Evolutionary conservation across 2,113 vertebrate species (phyloP).

Genomic region (Halichoeres trimaculatus): DNA sequence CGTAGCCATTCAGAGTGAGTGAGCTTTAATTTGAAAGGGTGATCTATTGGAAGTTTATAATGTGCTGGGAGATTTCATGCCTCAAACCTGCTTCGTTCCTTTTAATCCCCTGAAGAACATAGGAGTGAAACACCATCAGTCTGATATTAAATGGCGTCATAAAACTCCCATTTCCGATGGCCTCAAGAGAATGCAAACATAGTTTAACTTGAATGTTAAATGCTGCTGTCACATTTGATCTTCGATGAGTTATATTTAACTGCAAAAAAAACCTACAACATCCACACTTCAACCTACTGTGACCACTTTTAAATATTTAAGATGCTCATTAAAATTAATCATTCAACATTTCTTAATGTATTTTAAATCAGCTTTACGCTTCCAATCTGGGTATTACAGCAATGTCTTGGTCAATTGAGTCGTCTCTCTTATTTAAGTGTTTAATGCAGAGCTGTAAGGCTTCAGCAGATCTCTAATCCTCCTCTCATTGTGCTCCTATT

Average conservation of each 20-base stretch:
- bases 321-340: too few species aligned
- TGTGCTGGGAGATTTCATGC: conserved; percentile 15
- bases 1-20: conserved; percentile 16
- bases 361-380: conserved; percentile 17
- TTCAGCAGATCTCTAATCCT: neutral
- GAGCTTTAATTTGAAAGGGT: conserved; percentile 35
- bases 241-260: too few species aligned
- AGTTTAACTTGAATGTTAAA: conserved; percentile 2
- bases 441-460: neutral
- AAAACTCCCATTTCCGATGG: conserved; percentile 36
- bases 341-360: neutral
- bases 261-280: neutral
- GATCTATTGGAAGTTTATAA: conserved; percentile 32
- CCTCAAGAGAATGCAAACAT: conserved; percentile 19
- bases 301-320: too few species aligned
- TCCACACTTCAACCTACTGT: neutral
- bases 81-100: conserved; percentile 36
- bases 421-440: neutral
- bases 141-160: conserved; percentile 33
- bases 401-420: neutral
- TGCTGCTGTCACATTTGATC: conserved; percentile 3
- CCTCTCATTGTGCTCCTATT: conserved; percentile 1
- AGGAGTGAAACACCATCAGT: conserved; percentile 31
- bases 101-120: conserved; percentile 16
- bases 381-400: conserved; percentile 1